Conservation (phyloP, 2,888 invertebrate genomes). For the Clivina fossor region DNA sequence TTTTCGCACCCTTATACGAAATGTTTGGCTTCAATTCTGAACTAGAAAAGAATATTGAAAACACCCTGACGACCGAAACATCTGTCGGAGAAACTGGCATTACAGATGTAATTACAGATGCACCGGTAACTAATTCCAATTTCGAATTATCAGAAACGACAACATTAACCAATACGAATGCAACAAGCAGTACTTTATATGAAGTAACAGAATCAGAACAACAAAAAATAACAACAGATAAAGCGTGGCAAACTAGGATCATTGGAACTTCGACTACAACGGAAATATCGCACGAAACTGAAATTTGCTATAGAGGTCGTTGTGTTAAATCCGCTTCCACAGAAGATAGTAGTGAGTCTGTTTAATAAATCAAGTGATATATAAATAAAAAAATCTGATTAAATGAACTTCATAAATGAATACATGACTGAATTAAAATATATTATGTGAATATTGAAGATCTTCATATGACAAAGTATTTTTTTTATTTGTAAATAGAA, state of each 20-base stretch:
- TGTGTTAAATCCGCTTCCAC: slow-evolving; percentile 67
- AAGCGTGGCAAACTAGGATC: slow-evolving; percentile 59
- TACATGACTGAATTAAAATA: no score
- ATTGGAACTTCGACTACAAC: slow-evolving; percentile 78
- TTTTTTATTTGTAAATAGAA: neutral
- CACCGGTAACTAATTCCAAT: no score
- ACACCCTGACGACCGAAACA: neutral
- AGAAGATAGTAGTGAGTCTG: slow-evolving; percentile 28
- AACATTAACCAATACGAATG: slow-evolving; percentile 33
- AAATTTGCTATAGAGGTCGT: slow-evolving; percentile 83
- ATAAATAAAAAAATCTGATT: no score
- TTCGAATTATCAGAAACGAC: no score
- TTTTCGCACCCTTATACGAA: slow-evolving; percentile 49
- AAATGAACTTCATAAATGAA: no score
- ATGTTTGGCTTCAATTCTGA: slow-evolving; percentile 48
- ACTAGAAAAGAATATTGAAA: neutral
- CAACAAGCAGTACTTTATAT: slow-evolving; percentile 4
- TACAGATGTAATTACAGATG: no score
- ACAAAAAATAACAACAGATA: slow-evolving; percentile 38
- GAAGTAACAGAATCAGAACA: slow-evolving; percentile 13
- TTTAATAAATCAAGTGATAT: slow-evolving; percentile 28
- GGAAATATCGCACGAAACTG: slow-evolving; percentile 81
- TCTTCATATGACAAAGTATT: neutral
- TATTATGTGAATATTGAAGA: no score
- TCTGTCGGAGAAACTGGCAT: slow-evolving; percentile 40